Base-by-base conservation (phyloP, 1,140 invertebrate genomes). In the Adoxophyes honmai region DNA sequence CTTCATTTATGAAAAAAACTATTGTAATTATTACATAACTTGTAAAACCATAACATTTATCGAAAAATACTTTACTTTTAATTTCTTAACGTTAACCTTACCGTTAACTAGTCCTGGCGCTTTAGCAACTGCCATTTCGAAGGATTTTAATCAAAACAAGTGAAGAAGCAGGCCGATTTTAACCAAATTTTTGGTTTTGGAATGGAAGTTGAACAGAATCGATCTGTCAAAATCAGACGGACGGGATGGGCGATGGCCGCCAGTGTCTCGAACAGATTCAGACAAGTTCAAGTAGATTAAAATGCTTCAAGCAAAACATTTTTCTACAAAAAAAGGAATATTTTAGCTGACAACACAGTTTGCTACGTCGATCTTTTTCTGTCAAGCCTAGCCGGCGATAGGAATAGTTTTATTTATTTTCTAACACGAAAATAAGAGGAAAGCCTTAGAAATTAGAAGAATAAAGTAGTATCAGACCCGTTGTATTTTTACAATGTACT, bases 51-150 rank as follows among this genome's bases (percentile, higher is more conserved):
- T 28, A 55, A 59, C 48, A 73, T 53, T 55, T 21, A 73, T 13
- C 44, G 66, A 57, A 39, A 55, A n/a, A n/a, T n/a, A n/a, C n/a
- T n/a, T n/a, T n/a, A n/a, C n/a, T n/a, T n/a, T n/a, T 34, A 15
- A 21, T 51, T 18, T 28, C 15, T n/a, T 3, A 15, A 9, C n/a
- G 7, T 10, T 11, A 38, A 6, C 21, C 85, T 75, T 74, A 88
- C 85, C 69, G 53, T 64, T 79, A 55, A 88, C 60, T 36, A 88
- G 35, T 13, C 67, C 51, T 28, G 84, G 81, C 39, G n/a, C n/a
- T n/a, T n/a, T n/a, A n/a, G 74, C 78, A 51, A 63, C 67, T 57
- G 81, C 78, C 84, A 85, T 84, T 72, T 74, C 57, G 55, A 42
- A 39, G 51, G 9, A 18, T 15, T 38, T 80, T 70, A 89, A 86